Evolutionary conservation across 30 jellyfish, hydroid and myxozoan genomes (phyloP).

Genomic region (Catostylus mosaicus): DNA sequence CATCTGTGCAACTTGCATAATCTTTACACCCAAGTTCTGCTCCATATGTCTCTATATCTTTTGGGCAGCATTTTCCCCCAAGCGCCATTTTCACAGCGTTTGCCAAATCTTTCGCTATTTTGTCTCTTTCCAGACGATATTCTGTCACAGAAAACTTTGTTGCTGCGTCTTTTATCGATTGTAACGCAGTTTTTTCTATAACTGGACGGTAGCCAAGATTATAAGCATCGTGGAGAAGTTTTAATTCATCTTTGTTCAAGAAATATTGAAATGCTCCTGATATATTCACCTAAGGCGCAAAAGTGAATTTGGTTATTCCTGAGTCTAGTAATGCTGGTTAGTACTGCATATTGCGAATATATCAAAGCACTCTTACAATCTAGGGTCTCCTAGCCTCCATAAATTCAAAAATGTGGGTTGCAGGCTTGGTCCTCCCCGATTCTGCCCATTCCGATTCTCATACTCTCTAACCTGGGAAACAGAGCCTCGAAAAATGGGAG

Average conservation of each 20-base stretch:
- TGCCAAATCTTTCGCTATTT: slow-evolving; percentile 31
- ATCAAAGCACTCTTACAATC: no score
- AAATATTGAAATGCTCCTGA: slow-evolving; percentile 40
- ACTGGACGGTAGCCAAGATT: slow-evolving; percentile 69
- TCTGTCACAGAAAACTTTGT: slow-evolving; percentile 51
- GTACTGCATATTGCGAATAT: no score
- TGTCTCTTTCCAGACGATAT: slow-evolving; percentile 54
- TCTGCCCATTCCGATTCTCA: no score
- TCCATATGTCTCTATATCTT: slow-evolving; percentile 10
- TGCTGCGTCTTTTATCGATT: slow-evolving; percentile 67
- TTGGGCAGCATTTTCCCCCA: slow-evolving; percentile 72
- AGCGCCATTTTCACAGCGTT: slow-evolving; percentile 34
- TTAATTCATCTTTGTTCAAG: slow-evolving; percentile 60
- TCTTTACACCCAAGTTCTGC: slow-evolving; percentile 56
- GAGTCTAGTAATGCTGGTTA: neutral
- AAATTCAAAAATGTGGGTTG: no score
- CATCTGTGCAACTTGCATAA: slow-evolving; percentile 43
- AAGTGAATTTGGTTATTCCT: neutral
- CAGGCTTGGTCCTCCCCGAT: no score
- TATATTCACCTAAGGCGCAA: neutral
- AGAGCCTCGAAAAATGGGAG: no score
- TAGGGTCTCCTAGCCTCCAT: no score
- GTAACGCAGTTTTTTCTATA: slow-evolving; percentile 43
- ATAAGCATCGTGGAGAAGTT: slow-evolving; percentile 66
- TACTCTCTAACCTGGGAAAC: no score